A percentile compares a stretch with the other conserved stretches of the same genome.
Conservation (phyloP, 2,888 invertebrate species). For the Therioaphis trifolii region DNA sequence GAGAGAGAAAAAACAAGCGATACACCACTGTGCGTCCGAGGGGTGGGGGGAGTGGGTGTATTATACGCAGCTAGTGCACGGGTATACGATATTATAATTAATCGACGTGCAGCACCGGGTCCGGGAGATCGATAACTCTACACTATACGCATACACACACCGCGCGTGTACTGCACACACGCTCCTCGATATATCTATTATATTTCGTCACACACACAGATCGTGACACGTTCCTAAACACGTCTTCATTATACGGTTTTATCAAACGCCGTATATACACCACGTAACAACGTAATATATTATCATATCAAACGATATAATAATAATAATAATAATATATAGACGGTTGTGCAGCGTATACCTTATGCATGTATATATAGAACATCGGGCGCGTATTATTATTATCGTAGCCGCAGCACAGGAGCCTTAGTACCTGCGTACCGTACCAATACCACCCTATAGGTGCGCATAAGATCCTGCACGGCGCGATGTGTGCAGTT, state of each 20-base stretch:
- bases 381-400: too few relatives aligned
- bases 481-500: background rate
- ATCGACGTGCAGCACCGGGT: too few relatives aligned
- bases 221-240: slow-evolving; percentile 28
- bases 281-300: too few relatives aligned
- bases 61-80: background rate
- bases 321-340: too few relatives aligned
- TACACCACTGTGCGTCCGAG: background rate
- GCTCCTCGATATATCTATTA: background rate
- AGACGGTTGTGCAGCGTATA: too few relatives aligned
- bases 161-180: too few relatives aligned
- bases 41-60: too few relatives aligned
- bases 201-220: slow-evolving; percentile 16
- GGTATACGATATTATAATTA: background rate
- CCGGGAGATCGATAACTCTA: background rate
- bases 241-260: slow-evolving; percentile 33
- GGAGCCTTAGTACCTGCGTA: too few relatives aligned
- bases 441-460: too few relatives aligned
- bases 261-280: background rate
- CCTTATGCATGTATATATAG: too few relatives aligned
- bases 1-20: background rate
- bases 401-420: too few relatives aligned
- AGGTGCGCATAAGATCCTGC: background rate
- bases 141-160: too few relatives aligned
- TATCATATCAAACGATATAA: background rate